Base-by-base conservation (phyloP, 1,140 invertebrate species). In the Anastrepha obliqua region DNA sequence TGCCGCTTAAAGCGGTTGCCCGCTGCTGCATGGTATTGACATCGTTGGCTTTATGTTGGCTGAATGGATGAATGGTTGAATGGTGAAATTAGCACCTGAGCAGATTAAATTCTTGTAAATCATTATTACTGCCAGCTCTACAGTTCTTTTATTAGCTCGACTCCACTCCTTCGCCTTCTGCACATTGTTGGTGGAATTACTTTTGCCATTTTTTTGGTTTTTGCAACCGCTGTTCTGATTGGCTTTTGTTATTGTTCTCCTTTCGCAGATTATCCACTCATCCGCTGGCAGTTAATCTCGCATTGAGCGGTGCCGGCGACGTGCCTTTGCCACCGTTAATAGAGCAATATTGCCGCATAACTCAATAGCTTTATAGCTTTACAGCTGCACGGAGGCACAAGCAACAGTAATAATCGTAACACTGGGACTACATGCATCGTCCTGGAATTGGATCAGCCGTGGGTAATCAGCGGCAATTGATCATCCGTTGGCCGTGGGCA, bases 51-150 rank as follows among this genome's bases (percentile, higher is more conserved):
- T 81, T 81, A 47, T 81, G n/a, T 81, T 81, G 74, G 17, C 20
- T 81, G 74, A 81, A 74, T 81, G 87, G 67, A 6, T 87, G 65
- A 81, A 87, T 70, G 81, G 81, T n/a, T 20, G 87, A 29, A 29
- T 29, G 29, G 29, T 29, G 29, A 88, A 88, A 88, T 88, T 88
- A 88, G 87, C 88, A 88, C 88, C 87, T 88, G 78, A 88, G 81
- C 86, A 87, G 29, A 88, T 88, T 87, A 88, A 88, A 88, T 88
- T 88, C 88, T 78, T 88, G 60, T 70, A 86, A 86, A 88, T 88
- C 87, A 86, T 86, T 86, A 86, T 86, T 58, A 88, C 86, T 67
- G 65, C n/a, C n/a, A n/a, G 55, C 9, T 20, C 60, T 87, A 3
- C 58, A 42, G 15, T 86, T 60, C 9, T 86, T 58, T 85, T 70